Evolutionary conservation across 2,888 invertebrate genomes (phyloP).

Genomic region (Dynastes grantii): DNA sequence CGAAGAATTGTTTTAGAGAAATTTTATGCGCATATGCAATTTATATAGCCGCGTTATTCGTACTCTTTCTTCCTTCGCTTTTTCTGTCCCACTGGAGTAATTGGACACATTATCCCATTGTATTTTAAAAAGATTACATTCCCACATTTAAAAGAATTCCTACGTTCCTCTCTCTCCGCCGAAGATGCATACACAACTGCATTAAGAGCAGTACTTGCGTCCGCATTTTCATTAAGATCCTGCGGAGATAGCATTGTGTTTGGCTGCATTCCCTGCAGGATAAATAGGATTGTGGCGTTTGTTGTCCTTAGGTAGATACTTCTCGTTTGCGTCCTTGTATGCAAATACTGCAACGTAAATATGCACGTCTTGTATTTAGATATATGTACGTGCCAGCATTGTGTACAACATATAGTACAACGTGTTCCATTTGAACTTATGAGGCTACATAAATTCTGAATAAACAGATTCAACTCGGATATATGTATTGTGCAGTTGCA

Average conservation of each 20-base stretch:
- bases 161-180: not conserved
- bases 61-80: not conserved
- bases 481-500: not conserved
- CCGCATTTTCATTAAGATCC: slow-evolving; percentile 38
- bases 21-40: not conserved
- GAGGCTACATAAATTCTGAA: slow-evolving; percentile 9
- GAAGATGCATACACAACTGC: slow-evolving; percentile 9
- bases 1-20: too few relatives aligned
- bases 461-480: slow-evolving; percentile 3
- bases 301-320: slow-evolving; percentile 24
- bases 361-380: slow-evolving; percentile 30
- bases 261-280: slow-evolving; percentile 32
- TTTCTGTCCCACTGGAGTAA: not conserved
- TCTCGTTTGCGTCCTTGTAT: slow-evolving; percentile 14
- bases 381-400: slow-evolving; percentile 17
- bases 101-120: not conserved
- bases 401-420: not conserved
- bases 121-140: slow-evolving; percentile 4
- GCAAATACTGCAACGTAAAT: slow-evolving; percentile 33
- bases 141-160: not conserved
- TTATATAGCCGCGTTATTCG: not conserved
- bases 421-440: slow-evolving; percentile 13
- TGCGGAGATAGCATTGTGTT: slow-evolving; percentile 38
- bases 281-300: slow-evolving; percentile 30
- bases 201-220: slow-evolving; percentile 27